These are phyloP conservation scores for Adelognathus sp. DNA, from an alignment of 2,888 invertebrate genomes.

Conservation along the genomic window DNA sequence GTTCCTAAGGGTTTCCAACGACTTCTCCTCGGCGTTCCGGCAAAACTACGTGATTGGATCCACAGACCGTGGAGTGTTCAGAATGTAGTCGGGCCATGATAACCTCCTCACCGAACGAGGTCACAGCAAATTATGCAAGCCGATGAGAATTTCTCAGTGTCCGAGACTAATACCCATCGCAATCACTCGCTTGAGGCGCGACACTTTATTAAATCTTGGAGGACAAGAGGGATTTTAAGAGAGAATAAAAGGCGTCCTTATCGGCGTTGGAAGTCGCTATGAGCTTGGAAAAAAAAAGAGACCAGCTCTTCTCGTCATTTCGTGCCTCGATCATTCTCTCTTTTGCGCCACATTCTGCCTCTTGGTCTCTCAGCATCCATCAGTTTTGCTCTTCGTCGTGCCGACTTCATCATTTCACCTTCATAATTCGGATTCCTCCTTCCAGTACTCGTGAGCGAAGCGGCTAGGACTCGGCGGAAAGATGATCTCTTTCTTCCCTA, in stretches of 20 bases:
- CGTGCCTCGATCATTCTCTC: slow-evolving; percentile 17
- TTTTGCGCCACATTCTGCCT: slow-evolving; percentile 13
- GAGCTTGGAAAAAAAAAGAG: slow-evolving; percentile 7
- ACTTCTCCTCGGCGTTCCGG: too few relatives aligned
- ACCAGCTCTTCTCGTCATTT: slow-evolving; percentile 10
- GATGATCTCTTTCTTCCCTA: slow-evolving; percentile 17
- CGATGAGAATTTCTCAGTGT: neutral
- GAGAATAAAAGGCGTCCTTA: neutral
- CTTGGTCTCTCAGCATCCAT: neutral
- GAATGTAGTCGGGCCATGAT: too few relatives aligned
- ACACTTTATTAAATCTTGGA: slow-evolving; percentile 46
- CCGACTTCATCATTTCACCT: slow-evolving; percentile 6
- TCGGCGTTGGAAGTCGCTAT: neutral
- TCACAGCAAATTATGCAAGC: neutral
- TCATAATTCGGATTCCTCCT: too few relatives aligned
- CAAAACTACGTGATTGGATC: too few relatives aligned
- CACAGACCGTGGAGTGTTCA: too few relatives aligned
- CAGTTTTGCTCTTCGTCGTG: slow-evolving; percentile 13
- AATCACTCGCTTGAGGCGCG: slow-evolving; percentile 27
- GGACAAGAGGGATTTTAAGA: slow-evolving; percentile 8
- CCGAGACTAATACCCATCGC: slow-evolving; percentile 6
- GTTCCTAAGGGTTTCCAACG: too few relatives aligned
- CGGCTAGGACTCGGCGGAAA: slow-evolving; percentile 4
- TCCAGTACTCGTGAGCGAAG: too few relatives aligned
- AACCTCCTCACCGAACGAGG: too few relatives aligned